phyloP scores from a whole-genome alignment of 2,797 vertebrate genomes.

The Gymnopithys bicolor region DNA sequence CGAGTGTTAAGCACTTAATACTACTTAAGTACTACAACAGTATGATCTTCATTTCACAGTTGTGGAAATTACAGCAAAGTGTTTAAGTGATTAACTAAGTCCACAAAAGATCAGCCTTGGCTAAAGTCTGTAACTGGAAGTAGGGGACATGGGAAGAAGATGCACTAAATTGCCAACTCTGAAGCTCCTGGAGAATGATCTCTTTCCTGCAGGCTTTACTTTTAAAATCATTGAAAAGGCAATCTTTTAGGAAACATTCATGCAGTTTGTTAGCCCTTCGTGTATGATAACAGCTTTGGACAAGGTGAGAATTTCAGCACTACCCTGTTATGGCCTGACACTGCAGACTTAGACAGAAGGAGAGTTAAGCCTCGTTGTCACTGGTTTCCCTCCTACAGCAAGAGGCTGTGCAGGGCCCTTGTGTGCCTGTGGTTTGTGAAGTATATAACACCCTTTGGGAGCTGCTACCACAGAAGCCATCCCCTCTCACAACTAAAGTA shows the following conservation, averaged over 20 bases:
- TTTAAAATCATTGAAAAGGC: background rate
- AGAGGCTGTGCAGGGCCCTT: background rate
- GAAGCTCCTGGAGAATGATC: background rate
- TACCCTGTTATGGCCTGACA: background rate
- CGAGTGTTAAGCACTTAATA: background rate
- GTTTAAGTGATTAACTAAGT: background rate
- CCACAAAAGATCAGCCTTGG: background rate
- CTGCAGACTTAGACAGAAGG: rapidly evolving
- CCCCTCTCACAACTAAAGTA: background rate
- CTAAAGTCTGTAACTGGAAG: background rate
- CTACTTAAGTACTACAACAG: background rate
- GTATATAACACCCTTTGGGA: background rate
- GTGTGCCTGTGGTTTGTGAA: background rate
- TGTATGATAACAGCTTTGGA: rapidly evolving
- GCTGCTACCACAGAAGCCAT: background rate
- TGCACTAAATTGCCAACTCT: background rate
- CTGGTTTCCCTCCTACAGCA: background rate
- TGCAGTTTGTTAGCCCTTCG: background rate
- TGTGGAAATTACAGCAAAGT: background rate
- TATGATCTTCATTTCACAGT: background rate
- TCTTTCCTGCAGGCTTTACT: background rate
- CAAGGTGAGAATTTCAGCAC: background rate
- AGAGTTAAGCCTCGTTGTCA: background rate
- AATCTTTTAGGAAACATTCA: background rate
- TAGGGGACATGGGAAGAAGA: background rate